Conservation (phyloP, 2,888 invertebrate species). For the Dendrolimus pini region DNA sequence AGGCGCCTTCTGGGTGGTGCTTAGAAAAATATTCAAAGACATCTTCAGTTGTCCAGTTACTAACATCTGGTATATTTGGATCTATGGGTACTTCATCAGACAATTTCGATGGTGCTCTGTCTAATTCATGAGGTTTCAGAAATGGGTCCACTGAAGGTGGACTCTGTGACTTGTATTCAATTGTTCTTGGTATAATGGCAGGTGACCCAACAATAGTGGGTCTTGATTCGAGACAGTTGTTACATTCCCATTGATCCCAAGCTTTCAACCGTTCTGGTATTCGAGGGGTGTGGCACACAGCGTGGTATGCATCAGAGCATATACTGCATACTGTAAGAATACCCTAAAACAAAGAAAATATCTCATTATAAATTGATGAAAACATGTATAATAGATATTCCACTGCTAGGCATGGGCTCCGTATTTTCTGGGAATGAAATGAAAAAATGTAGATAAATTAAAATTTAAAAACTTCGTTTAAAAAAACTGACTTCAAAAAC, state of each 20-base stretch:
- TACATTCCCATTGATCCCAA: constrained; percentile 83
- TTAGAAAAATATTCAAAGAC: constrained; percentile 88
- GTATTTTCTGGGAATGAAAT: too few relatives aligned
- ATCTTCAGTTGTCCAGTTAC: constrained; percentile 88
- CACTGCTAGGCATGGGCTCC: too few relatives aligned
- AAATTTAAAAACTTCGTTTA: too few relatives aligned
- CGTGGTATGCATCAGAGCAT: constrained; percentile 92
- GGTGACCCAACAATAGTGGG: constrained; percentile 54
- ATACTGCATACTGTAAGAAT: constrained; percentile 86
- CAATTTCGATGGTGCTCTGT: constrained; percentile 54
- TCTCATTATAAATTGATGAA: too few relatives aligned
- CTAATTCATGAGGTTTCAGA: constrained; percentile 63
- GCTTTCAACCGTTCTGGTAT: constrained; percentile 75
- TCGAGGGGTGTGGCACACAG: constrained; percentile 85
- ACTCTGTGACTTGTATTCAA: constrained; percentile 39
- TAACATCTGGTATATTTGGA: constrained; percentile 85
- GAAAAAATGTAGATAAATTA: too few relatives aligned
- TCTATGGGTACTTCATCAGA: constrained; percentile 72
- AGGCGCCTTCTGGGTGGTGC: constrained; percentile 87
- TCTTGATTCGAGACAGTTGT: constrained; percentile 76
- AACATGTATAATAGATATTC: too few relatives aligned
- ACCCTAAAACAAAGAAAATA: constrained; percentile 66
- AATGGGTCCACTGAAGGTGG: constrained; percentile 52
- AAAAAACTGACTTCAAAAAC: too few relatives aligned
- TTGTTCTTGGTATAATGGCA: constrained; percentile 42